Conservation (phyloP, 2,113 vertebrate genomes). For the Herpailurus yagouaroundi region DNA sequence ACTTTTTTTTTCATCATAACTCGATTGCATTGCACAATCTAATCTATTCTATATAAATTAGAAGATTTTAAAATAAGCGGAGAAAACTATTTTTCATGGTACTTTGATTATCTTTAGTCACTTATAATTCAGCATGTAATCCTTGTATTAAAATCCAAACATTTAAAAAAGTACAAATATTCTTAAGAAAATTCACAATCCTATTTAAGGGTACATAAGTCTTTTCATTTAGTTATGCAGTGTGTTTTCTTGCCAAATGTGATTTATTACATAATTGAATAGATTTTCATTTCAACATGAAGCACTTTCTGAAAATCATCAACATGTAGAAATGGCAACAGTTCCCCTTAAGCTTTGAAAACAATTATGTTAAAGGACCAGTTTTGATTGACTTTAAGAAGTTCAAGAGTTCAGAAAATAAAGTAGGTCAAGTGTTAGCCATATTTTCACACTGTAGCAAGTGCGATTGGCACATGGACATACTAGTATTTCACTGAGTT, state of each 20-base stretch:
- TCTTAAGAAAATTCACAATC: neutral
- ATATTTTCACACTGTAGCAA: neutral
- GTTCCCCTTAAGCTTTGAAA: neutral
- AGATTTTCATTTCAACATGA: conserved; percentile 51
- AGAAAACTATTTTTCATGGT: neutral
- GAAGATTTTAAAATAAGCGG: neutral
- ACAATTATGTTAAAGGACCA: conserved; percentile 45
- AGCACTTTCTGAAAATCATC: conserved; percentile 15
- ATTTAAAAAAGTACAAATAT: neutral
- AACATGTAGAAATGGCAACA: neutral
- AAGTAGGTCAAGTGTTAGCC: conserved; percentile 29
- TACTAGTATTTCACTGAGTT: neutral
- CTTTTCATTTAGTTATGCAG: neutral
- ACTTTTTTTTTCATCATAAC: neutral
- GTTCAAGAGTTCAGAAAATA: conserved; percentile 19
- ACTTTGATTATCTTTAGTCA: neutral
- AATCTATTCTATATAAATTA: neutral
- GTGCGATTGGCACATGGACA: neutral
- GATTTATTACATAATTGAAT: neutral
- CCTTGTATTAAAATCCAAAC: neutral
- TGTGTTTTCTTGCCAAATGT: conserved; percentile 9
- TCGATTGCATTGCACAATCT: neutral
- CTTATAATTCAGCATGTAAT: neutral
- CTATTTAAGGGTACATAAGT: neutral
- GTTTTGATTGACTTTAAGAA: conserved; percentile 35